Conservation (phyloP, 1,140 invertebrate species). For the Radopholus similis region DNA sequence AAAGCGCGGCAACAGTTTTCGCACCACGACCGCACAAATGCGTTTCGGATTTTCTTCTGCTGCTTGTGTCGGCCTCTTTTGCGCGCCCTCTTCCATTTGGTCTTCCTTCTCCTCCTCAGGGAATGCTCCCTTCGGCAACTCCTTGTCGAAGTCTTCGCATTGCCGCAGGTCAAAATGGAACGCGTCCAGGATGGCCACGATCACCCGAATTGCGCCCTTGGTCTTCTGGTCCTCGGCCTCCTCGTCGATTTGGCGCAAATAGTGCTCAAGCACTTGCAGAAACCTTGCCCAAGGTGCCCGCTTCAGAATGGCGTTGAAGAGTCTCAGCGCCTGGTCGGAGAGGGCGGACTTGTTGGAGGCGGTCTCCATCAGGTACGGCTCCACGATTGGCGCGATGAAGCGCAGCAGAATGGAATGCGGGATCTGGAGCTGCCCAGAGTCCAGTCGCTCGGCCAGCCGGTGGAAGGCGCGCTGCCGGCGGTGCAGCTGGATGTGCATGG, state of each 20-base stretch:
- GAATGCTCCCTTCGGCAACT: background rate
- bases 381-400: constrained; percentile 78
- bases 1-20: constrained; percentile 43
- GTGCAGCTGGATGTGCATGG: constrained; percentile 70
- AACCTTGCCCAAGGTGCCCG: constrained; percentile 56
- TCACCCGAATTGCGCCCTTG: constrained; percentile 75
- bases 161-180: constrained; percentile 81
- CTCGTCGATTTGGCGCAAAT: constrained; percentile 67
- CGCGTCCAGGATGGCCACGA: constrained; percentile 78
- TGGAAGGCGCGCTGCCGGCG: constrained; percentile 47
- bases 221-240: constrained; percentile 67
- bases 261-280: constrained; percentile 21
- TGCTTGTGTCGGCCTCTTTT: constrained; percentile 21
- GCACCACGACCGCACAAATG: constrained; percentile 30
- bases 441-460: constrained; percentile 23
- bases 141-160: constrained; percentile 12
- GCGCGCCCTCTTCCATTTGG: constrained; percentile 22
- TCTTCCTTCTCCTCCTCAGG: constrained; percentile 61
- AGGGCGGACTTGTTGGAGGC: constrained; percentile 74
- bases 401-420: constrained; percentile 65
- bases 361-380: constrained; percentile 75
- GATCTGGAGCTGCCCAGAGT: constrained; percentile 34
- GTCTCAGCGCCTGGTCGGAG: constrained; percentile 72
- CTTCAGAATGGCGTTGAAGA: constrained; percentile 35
- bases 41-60: constrained; percentile 13